Evolutionary conservation across 2,888 invertebrate genomes (phyloP).

Genomic region (Encarsia formosa): DNA sequence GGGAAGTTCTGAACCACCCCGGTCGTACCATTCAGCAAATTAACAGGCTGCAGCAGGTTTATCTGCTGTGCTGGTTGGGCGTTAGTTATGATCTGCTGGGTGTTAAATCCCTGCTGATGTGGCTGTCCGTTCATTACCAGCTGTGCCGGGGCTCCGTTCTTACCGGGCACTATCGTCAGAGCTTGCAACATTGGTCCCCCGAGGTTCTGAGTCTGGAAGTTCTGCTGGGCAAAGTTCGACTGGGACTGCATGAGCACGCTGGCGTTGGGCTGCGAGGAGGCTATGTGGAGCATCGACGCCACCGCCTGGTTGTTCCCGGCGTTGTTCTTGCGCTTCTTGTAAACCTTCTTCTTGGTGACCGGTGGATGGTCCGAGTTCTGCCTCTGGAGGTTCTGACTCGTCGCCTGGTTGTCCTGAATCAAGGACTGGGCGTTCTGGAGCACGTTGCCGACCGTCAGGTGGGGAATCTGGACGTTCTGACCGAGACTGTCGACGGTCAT

Average conservation of each 20-base stretch:
- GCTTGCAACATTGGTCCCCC: conserved; percentile 72
- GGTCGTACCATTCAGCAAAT: conserved; percentile 68
- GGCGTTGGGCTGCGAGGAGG: conserved; percentile 59
- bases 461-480: conserved; percentile 67
- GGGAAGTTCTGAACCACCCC: conserved; percentile 73
- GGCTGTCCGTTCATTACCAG: conserved; percentile 73
- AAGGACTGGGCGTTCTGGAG: conserved; percentile 58
- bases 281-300: conserved; percentile 67
- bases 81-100: conserved; percentile 65
- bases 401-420: conserved; percentile 30
- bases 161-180: conserved; percentile 72
- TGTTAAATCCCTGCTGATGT: conserved; percentile 58
- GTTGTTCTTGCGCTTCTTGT: conserved; percentile 70
- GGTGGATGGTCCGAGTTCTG: conserved; percentile 69
- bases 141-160: conserved; percentile 68
- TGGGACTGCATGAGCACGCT: conserved; percentile 58
- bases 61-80: conserved; percentile 58
- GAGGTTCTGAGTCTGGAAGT: conserved; percentile 69
- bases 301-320: conserved; percentile 67
- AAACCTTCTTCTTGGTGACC: conserved; percentile 57
- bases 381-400: conserved; percentile 54
- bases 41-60: conserved; percentile 76
- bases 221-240: conserved; percentile 65
- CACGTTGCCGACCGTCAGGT: conserved; percentile 60
- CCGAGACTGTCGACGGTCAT: conserved; percentile 67